A percentile compares a stretch with the other conserved stretches of the same genome.
Conservation (phyloP, 2,888 invertebrate genomes). For the Bembecia ichneumoniformis region DNA sequence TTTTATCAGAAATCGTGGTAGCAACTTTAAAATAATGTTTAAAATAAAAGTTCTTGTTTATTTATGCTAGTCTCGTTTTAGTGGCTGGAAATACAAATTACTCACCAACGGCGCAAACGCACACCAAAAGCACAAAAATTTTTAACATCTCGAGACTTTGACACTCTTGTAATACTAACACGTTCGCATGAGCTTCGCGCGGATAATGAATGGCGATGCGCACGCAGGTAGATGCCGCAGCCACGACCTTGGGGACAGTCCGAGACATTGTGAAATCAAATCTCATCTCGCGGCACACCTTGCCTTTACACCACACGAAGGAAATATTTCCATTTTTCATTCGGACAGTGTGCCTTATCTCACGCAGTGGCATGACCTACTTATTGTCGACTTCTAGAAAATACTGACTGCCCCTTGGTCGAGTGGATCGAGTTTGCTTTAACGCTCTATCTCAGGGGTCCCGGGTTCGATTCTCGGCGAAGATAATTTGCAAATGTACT, state of each 20-base stretch:
- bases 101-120: constrained; percentile 54
- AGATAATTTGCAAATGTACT: too few relatives aligned
- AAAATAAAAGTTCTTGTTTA: too few relatives aligned
- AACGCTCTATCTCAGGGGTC: too few relatives aligned
- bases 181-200: constrained; percentile 40
- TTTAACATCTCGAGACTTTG: constrained; percentile 39
- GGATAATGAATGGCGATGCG: constrained; percentile 35
- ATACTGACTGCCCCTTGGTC: too few relatives aligned
- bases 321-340: too few relatives aligned
- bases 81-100: constrained; percentile 5
- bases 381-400: too few relatives aligned
- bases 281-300: constrained; percentile 38
- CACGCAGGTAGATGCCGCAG: constrained; percentile 15
- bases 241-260: constrained; percentile 52
- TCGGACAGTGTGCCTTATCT: not conserved
- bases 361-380: too few relatives aligned
- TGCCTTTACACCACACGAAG: constrained; percentile 23
- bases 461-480: too few relatives aligned
- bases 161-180: constrained; percentile 24
- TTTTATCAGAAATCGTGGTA: too few relatives aligned
- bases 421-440: too few relatives aligned
- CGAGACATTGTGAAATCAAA: constrained; percentile 40
- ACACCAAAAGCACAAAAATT: constrained; percentile 45
- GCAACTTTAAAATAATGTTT: too few relatives aligned
- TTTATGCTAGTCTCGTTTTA: too few relatives aligned